Evolutionary conservation across 2,797 vertebrate species (phyloP).

Genomic region (Coregonus ussuriensis): DNA sequence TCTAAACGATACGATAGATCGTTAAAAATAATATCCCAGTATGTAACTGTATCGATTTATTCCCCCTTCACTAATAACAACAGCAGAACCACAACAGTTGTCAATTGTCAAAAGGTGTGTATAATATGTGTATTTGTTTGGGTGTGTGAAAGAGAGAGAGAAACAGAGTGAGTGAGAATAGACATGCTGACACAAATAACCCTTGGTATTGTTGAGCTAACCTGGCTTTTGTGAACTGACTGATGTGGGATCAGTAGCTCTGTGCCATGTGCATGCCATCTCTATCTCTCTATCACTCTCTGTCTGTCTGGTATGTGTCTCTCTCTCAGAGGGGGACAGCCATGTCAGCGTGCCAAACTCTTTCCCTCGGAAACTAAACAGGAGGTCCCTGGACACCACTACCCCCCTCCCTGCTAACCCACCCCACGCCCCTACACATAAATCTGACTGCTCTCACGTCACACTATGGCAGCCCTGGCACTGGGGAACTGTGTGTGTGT

Average conservation of each 20-base stretch:
- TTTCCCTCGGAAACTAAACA: conserved; percentile 71
- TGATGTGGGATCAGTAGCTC: conserved; percentile 1
- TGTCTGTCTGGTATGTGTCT: not conserved
- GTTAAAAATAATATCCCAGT: too few relatives aligned
- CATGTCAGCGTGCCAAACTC: conserved; percentile 49
- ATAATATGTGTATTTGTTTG: not conserved
- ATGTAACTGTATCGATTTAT: too few relatives aligned
- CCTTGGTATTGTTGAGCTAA: not conserved
- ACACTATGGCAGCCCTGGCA: not conserved
- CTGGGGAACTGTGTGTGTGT: conserved; percentile 26
- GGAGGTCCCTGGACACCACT: conserved; percentile 53
- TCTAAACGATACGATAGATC: too few relatives aligned
- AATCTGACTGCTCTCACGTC: not conserved
- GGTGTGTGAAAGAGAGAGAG: not conserved
- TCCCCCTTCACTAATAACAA: not conserved
- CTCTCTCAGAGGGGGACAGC: conserved; percentile 26
- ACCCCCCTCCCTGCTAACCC: conserved; percentile 3
- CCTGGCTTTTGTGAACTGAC: not conserved
- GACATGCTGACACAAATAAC: not conserved
- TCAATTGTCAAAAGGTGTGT: not conserved
- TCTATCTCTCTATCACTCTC: not conserved
- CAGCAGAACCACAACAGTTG: not conserved
- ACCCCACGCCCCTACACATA: not conserved
- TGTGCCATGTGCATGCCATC: not conserved
- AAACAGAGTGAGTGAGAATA: not conserved